These are phyloP conservation scores for Caenorhabditis imperialis DNA, from an alignment of 2,888 invertebrate species.

Conservation along the genomic window DNA sequence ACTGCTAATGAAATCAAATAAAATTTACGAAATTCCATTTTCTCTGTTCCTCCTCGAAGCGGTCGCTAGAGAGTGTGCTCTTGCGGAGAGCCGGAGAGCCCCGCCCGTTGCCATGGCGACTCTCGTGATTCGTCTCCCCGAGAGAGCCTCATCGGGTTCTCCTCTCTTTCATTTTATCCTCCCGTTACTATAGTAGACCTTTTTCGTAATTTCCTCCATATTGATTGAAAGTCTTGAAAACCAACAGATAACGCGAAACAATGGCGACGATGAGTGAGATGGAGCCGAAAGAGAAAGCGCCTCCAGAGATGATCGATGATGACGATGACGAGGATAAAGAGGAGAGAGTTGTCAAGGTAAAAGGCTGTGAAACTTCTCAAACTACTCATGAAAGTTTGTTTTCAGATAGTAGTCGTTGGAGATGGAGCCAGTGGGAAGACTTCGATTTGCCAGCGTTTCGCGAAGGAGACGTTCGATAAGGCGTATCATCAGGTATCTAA, in stretches of 20 bases:
- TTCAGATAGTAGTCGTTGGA: conserved; percentile 82
- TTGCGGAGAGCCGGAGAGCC: conserved; percentile 5
- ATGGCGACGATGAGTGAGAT: conserved; percentile 17
- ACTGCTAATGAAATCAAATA: no score
- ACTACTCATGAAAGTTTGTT: no score
- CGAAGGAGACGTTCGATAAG: conserved; percentile 83
- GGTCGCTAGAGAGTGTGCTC: not conserved
- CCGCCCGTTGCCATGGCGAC: conserved; percentile 24
- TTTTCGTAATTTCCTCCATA: no score
- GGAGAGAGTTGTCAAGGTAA: conserved; percentile 51
- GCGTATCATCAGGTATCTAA: conserved; percentile 79
- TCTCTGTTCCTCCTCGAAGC: not conserved
- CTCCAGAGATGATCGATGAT: conserved; percentile 22
- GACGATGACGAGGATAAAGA: conserved; percentile 26
- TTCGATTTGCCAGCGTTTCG: conserved; percentile 81
- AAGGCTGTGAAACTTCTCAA: no score
- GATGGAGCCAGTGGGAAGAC: conserved; percentile 87
- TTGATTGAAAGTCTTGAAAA: no score
- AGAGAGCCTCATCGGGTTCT: not conserved
- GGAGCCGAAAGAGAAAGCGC: conserved; percentile 15
- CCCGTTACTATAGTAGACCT: not conserved
- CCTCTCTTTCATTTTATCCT: not conserved
- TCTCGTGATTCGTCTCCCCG: conserved; percentile 13
- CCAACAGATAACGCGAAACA: not conserved
- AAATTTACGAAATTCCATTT: conserved; percentile 22